These are phyloP conservation scores for Cyanoliseus patagonus DNA, from an alignment of 2,113 vertebrate species.

Conservation along the genomic window DNA sequence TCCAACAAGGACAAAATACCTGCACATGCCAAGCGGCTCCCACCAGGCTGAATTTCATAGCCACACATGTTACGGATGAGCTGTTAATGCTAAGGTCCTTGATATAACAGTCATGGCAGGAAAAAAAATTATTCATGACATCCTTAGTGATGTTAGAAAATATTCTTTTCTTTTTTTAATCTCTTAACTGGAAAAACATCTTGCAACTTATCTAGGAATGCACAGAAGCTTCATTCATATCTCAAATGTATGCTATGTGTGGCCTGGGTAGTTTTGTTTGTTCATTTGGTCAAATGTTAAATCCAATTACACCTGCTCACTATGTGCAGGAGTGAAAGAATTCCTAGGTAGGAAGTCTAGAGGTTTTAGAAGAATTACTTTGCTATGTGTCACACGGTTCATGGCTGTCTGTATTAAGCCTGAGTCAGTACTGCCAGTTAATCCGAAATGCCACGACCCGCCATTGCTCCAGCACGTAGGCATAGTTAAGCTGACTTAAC, in stretches of 20 bases:
- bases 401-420: not conserved
- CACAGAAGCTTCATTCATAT: accelerated
- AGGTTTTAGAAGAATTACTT: not conserved
- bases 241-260: not conserved
- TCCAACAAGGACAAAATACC: not conserved
- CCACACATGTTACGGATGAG: not conserved
- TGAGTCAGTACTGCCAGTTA: not conserved
- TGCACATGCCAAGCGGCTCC: not conserved
- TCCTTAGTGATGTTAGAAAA: not conserved
- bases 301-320: not conserved
- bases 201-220: not conserved
- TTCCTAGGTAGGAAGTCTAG: not conserved
- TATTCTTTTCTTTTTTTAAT: not conserved
- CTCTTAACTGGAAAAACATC: not conserved
- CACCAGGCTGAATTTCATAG: not conserved
- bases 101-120: not conserved
- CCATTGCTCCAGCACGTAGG: not conserved
- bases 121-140: not conserved
- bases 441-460: not conserved
- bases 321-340: not conserved
- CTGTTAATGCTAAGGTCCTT: not conserved
- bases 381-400: not conserved
- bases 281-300: not conserved
- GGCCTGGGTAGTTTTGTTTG: not conserved
- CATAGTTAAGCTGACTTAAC: not conserved